Percentiles rank a stretch among this genome's conserved stretches.
These are phyloP conservation scores for Xiphophorus couchianus DNA, from an alignment of 2,113 vertebrate genomes.

Conservation along the genomic window DNA sequence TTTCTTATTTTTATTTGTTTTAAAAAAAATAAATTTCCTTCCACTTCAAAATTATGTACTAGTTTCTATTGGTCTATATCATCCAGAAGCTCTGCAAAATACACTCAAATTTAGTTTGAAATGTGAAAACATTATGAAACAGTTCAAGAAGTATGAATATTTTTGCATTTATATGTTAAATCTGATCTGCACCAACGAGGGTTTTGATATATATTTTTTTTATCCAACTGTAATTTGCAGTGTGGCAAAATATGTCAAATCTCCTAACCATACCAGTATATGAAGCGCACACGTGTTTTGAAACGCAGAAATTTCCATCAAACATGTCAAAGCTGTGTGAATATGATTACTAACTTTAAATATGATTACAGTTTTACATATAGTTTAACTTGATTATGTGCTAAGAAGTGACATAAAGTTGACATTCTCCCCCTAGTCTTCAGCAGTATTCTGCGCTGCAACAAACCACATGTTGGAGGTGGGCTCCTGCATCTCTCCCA, in stretches of 20 bases:
- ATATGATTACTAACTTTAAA: constrained; percentile 19
- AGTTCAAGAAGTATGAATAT: not conserved
- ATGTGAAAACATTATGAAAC: not conserved
- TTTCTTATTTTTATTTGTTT: too few relatives aligned
- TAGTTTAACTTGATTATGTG: constrained; percentile 12
- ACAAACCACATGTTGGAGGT: constrained; percentile 73
- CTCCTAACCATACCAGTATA: not conserved
- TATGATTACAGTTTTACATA: constrained; percentile 16
- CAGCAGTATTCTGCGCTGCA: constrained; percentile 19
- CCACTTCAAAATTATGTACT: too few relatives aligned
- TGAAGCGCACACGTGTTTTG: not conserved
- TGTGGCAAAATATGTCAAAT: constrained; percentile 15
- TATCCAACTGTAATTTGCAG: constrained; percentile 12
- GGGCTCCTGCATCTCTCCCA: constrained; percentile 55
- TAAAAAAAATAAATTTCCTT: too few relatives aligned
- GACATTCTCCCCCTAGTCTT: constrained; percentile 45
- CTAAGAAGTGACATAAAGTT: constrained; percentile 59
- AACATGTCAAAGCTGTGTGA: constrained; percentile 9
- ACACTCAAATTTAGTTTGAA: not conserved
- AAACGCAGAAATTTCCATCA: constrained; percentile 9
- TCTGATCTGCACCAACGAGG: not conserved
- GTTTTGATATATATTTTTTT: constrained; percentile 10
- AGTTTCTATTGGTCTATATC: too few relatives aligned
- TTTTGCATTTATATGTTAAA: constrained; percentile 27
- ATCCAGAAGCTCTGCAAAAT: too few relatives aligned